These are phyloP conservation scores for Aspidiotus rigidus DNA, from an alignment of 2,888 invertebrate genomes.

Conservation along the genomic window DNA sequence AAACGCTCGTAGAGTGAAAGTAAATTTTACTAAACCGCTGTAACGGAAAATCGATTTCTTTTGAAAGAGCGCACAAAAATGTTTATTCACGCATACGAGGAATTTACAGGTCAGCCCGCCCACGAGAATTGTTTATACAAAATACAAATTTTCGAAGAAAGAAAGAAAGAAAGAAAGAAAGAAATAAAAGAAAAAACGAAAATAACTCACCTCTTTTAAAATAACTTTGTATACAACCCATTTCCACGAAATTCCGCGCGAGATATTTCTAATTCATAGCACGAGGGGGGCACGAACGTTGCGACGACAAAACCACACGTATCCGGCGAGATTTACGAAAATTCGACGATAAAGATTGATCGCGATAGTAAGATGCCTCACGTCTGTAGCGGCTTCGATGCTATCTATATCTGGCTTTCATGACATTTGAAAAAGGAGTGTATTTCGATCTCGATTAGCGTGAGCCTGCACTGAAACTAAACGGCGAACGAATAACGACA, in stretches of 20 bases:
- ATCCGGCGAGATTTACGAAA: conserved; percentile 11
- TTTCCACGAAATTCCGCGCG: conserved; percentile 1
- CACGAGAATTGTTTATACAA: neutral
- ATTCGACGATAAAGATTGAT: conserved; percentile 13
- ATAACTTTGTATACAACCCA: conserved; percentile 30
- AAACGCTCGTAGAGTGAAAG: no score
- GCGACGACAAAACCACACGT: conserved; percentile 4
- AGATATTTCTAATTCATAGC: conserved; percentile 9
- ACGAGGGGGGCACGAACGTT: conserved; percentile 3
- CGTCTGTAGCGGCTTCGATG: conserved; percentile 9
- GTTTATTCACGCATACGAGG: no score
- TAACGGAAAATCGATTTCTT: no score
- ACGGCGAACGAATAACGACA: no score
- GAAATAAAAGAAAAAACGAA: no score
- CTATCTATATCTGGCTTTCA: conserved; percentile 19
- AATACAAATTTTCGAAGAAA: neutral
- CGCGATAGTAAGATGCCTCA: neutral
- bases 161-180: neutral
- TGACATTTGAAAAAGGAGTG: conserved; percentile 23
- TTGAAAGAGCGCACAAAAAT: no score
- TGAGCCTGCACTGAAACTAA: no score
- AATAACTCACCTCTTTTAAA: conserved; percentile 28
- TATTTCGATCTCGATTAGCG: no score
- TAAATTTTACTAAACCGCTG: no score
- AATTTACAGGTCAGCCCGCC: no score